These are phyloP conservation scores for Automeris io DNA, from an alignment of 2,888 invertebrate species.

Conservation along the genomic window DNA sequence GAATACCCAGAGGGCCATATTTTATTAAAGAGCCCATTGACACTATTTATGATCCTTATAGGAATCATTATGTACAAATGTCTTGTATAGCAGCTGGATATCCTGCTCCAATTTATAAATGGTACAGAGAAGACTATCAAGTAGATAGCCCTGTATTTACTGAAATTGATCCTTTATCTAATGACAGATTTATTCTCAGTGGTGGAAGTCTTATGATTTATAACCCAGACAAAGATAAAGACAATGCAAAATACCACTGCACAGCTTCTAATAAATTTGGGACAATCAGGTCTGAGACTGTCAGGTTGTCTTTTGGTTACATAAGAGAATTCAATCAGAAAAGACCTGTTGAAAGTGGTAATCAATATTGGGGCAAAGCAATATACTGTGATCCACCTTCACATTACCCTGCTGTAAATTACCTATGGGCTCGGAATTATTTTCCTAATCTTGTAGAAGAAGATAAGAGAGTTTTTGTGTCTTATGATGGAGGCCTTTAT, in stretches of 20 bases:
- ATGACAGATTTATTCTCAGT: conserved; percentile 88
- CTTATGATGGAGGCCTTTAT: conserved; percentile 94
- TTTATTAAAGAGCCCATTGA: conserved; percentile 91
- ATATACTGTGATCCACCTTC: conserved; percentile 95
- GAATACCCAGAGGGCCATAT: conserved; percentile 91
- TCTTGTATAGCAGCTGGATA: conserved; percentile 91
- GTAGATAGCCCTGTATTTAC: conserved; percentile 84
- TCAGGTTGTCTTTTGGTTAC: conserved; percentile 90
- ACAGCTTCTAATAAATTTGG: conserved; percentile 94
- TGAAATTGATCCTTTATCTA: conserved; percentile 85
- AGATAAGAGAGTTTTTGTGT: conserved; percentile 94
- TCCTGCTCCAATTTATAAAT: conserved; percentile 92
- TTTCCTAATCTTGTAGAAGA: conserved; percentile 96
- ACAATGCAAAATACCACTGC: conserved; percentile 94
- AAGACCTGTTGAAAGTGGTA: conserved; percentile 88
- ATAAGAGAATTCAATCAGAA: conserved; percentile 94
- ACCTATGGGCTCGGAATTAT: conserved; percentile 93
- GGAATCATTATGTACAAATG: conserved; percentile 86
- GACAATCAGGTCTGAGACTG: conserved; percentile 91
- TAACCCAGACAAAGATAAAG: conserved; percentile 86
- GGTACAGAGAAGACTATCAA: conserved; percentile 92
- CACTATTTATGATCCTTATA: conserved; percentile 88
- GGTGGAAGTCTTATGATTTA: conserved; percentile 94
- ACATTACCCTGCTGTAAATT: conserved; percentile 92
- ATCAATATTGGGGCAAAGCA: conserved; percentile 96